phyloP scores from a whole-genome alignment of 2,797 vertebrate genomes.

The Gadopsis marmoratus region DNA sequence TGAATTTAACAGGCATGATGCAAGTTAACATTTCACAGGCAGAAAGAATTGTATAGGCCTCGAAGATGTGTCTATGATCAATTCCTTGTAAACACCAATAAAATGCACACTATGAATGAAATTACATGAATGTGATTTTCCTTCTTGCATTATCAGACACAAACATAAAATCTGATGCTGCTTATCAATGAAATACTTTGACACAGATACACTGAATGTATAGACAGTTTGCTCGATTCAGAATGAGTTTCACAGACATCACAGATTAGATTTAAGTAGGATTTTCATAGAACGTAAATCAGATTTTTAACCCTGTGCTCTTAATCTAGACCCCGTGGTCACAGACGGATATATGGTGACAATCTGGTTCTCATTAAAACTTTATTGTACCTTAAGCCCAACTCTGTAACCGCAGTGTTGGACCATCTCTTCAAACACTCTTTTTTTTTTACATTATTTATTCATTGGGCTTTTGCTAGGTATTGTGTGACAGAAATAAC shows the following conservation, averaged over 20 bases:
- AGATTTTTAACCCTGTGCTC: constrained; percentile 38
- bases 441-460: constrained; percentile 17
- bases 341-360: constrained; percentile 15
- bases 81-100: constrained; percentile 4
- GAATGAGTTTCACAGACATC: neutral
- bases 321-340: constrained; percentile 25
- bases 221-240: neutral
- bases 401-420: constrained; percentile 12
- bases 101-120: constrained; percentile 3
- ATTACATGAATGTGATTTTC: constrained; percentile 7
- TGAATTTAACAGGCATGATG: constrained; percentile 22
- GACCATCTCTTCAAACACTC: constrained; percentile 19
- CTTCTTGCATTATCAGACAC: constrained; percentile 14
- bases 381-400: constrained; percentile 15
- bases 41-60: neutral
- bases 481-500: constrained; percentile 25
- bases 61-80: neutral
- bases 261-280: constrained; percentile 25
- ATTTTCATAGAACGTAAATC: constrained; percentile 32
- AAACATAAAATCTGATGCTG: constrained; percentile 3
- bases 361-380: constrained; percentile 36
- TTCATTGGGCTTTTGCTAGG: constrained; percentile 18
- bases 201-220: constrained; percentile 1
- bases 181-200: neutral
- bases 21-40: constrained; percentile 16